Base-by-base conservation (phyloP, 2,113 vertebrate genomes). In the Hemicordylus capensis region DNA sequence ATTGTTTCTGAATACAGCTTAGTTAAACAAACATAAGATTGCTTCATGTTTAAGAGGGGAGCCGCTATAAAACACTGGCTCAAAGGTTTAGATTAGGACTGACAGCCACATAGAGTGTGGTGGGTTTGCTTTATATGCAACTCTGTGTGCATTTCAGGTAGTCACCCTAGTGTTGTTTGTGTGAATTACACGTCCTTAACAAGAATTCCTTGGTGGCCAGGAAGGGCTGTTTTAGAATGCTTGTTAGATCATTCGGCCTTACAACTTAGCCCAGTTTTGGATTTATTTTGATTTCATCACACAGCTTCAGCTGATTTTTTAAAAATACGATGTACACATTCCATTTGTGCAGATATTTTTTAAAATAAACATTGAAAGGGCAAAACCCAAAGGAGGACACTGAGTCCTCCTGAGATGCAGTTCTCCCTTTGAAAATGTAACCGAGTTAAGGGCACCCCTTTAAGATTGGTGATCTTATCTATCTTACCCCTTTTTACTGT, bases 401-500 rank as follows among this genome's bases (percentile, higher is more conserved):
- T 67, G 2, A 4, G 31, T 64, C 80, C n/a, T n/a, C n/a, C 84
- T 84, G 79, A 75, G 88, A 81, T 85, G 1, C 83, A 91, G 58
- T 77, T 7, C 4, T 84, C 3, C 59, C 69, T 89, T 84, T 87
- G 72, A 93, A 89, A 85, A 87, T 88, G 34, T 54, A 85, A 64
- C 73, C 80, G 78, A 86, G 91, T 88, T 88, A 92, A 17, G 54
- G 75, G 75, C n/a, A 81, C 44, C n/a, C 26, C 88, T 88, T 84
- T 67, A 79, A 76, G 31, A 85, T 58, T 85, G 82, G 6, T 37
- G 89, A 92, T 93, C 73, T 81, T 93, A 94, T 94, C 94, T 92
- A 8, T 4, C 61, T 80, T 20, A 6, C 51, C 37, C 59, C 61
- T 28, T 66, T 85, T 79, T 69, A 87, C 34, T 51, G 85, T 90